Base-by-base conservation (phyloP, 1,140 invertebrate genomes). In the Cataglyphis hispanica region DNA sequence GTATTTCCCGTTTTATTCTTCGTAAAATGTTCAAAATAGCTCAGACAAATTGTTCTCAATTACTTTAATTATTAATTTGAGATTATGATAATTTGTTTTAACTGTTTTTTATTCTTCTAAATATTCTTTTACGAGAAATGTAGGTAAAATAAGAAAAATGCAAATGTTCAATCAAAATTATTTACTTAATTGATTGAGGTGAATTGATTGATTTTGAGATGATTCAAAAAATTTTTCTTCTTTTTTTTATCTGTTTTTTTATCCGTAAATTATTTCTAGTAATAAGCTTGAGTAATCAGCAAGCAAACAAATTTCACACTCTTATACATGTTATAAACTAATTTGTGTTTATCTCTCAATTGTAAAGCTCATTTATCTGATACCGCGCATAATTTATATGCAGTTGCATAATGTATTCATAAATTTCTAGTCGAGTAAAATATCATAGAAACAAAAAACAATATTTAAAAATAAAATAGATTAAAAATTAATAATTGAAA, bases 291-390 rank as follows among this genome's bases (percentile, higher is more conserved):
- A 13, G 7, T 74, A 13, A 78, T 11, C 19, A 16, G 13, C 13
- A 67, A 67, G 67, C 31, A 56, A 11, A 1, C 7, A 43, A 13
- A 76, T 67, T 16, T 7, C 1, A 58, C 67, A 53, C 5, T 64
- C 34, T 37, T 43, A 8, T 19, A 64, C 11, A 56, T 13, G 37
- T 80, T 63, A 56, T 90, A 89, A 88, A 88, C 77, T 80, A 77
- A 84, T 84, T 88, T 19, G 10, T 43, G 25, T 22, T 81, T 88
- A 88, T 90, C 84, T 80, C 19, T 50, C 11, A 37, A 78, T 50
- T 11, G 3, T 67, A 67, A 85, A 80, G 16, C n/a, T 58, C n/a
- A 2, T 22, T 58, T 58, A 83, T 72, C 78, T 72, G 66, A 72
- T 72, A 50, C 37, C 2, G 19, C 46, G 19, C 11, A 13, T 34